Conservation (phyloP, 1,140 invertebrate genomes). For the Onthophagus taurus region DNA sequence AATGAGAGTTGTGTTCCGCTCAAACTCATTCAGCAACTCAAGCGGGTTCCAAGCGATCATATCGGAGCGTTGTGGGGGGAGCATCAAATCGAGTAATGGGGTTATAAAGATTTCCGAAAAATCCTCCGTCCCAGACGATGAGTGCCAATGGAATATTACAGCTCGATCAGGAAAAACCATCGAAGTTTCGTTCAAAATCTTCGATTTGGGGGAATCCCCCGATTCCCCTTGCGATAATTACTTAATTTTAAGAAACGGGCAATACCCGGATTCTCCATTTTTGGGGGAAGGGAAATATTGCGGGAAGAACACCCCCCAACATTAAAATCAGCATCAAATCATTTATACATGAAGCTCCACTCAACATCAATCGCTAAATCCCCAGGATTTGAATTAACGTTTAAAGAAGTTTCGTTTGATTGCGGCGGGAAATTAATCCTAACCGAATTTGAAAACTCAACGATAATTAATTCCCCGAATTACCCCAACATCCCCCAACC, state of each 20-base stretch:
- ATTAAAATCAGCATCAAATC: constrained; percentile 57
- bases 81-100: constrained; percentile 36
- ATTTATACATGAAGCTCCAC: constrained; percentile 48
- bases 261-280: constrained; percentile 55
- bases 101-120: constrained; percentile 31
- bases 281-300: constrained; percentile 69
- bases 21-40: constrained; percentile 41
- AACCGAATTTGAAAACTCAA: constrained; percentile 35
- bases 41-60: constrained; percentile 50
- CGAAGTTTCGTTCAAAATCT: constrained; percentile 47
- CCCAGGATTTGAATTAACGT: constrained; percentile 48
- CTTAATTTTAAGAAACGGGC: constrained; percentile 63
- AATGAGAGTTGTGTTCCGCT: constrained; percentile 47
- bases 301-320: constrained; percentile 42
- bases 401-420: constrained; percentile 45
- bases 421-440: constrained; percentile 53
- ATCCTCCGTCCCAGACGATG: not conserved
- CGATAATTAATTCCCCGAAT: constrained; percentile 59
- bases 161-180: constrained; percentile 63
- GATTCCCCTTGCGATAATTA: constrained; percentile 49
- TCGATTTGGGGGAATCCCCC: constrained; percentile 44
- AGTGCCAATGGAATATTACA: constrained; percentile 62
- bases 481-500: constrained; percentile 68
- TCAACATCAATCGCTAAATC: constrained; percentile 35
- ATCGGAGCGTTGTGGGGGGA: constrained; percentile 40